Evolutionary conservation across 2,113 vertebrate genomes (phyloP).

Genomic region (Prinia subflava): DNA sequence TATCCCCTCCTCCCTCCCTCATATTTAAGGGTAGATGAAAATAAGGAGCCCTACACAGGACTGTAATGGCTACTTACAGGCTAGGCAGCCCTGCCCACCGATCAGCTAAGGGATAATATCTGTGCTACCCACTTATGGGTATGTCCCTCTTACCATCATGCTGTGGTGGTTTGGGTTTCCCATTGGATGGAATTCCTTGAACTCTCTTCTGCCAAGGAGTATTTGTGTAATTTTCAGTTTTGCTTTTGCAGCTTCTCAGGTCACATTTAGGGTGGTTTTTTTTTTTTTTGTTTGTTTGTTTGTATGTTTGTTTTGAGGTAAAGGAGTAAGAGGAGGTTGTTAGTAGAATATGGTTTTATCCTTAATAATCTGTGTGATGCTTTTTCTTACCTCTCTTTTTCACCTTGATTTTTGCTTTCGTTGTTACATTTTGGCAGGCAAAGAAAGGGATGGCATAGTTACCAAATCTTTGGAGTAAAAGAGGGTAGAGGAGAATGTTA

Average conservation of each 20-base stretch:
- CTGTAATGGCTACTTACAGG: neutral
- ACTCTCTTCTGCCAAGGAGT: neutral
- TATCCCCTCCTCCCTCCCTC: neutral
- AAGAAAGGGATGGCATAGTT: neutral
- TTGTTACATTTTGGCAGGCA: slow-evolving; percentile 4
- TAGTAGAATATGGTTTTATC: slow-evolving; percentile 29
- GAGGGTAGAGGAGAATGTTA: neutral
- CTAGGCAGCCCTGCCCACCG: neutral
- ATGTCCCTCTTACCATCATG: neutral
- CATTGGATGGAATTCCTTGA: neutral
- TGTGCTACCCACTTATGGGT: neutral
- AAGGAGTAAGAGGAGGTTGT: neutral
- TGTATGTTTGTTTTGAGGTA: too few species aligned
- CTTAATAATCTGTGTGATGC: slow-evolving; percentile 39
- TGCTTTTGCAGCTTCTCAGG: neutral
- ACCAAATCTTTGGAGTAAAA: neutral
- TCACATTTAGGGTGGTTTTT: neutral
- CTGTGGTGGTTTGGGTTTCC: neutral
- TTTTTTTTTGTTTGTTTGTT: neutral
- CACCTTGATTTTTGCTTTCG: slow-evolving; percentile 35
- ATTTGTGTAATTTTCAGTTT: slow-evolving; percentile 38
- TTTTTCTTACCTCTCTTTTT: slow-evolving; percentile 28
- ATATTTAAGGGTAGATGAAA: neutral
- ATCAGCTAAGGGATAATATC: neutral
- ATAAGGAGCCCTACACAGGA: neutral